Base-by-base conservation (phyloP, 1,140 invertebrate genomes). In the Himalopsyche phryganea region DNA sequence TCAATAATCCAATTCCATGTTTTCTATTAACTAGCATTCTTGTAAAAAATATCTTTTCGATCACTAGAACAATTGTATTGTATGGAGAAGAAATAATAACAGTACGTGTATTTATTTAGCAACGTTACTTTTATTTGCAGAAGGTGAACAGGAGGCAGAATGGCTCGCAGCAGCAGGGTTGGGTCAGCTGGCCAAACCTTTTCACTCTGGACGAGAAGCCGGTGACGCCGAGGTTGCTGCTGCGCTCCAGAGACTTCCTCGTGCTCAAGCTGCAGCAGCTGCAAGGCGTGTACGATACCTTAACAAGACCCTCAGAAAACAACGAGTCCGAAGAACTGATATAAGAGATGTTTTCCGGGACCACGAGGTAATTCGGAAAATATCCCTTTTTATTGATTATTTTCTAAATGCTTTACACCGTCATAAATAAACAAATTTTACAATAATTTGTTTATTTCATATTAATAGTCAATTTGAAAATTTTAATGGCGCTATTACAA, bases 301-400 rank as follows among this genome's bases (percentile, higher is more conserved):
- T 2, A 92, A 92, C 79, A 83, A 87, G 55, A 91, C 89, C 1
- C 81, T 91, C 0, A 81, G 87, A 14, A 82, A 86, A 65, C 80
- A 81, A 56, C 74, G 81, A 35, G 81, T 84, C 10, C 81, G 82
- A 33, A 83, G 85, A 60, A 85, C 86, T 13, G 88, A 91, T 66
- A 89, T 90, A 44, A 76, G 89, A 66, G 86, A 90, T 72, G 83
- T 90, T 35, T 87, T 90, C 66, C 83, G 86, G 71, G 88, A 91
- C 73, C 77, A 87, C 50, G 88, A 90, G 80, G 87, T 86, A 72
- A 47, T 11, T 11, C 18, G 17, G 14, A 3, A 51, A 2, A 15
- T 3, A 17, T 15, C 2, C 11, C 18, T 45, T 2, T 2, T 15
- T 19, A 15, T 6, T 45, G 2, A 2, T 2, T 45, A 6, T 11